Percentiles rank a stretch among this genome's conserved stretches.
Conservation (phyloP, 2,113 vertebrate species). For the Edolisoma coerulescens region DNA sequence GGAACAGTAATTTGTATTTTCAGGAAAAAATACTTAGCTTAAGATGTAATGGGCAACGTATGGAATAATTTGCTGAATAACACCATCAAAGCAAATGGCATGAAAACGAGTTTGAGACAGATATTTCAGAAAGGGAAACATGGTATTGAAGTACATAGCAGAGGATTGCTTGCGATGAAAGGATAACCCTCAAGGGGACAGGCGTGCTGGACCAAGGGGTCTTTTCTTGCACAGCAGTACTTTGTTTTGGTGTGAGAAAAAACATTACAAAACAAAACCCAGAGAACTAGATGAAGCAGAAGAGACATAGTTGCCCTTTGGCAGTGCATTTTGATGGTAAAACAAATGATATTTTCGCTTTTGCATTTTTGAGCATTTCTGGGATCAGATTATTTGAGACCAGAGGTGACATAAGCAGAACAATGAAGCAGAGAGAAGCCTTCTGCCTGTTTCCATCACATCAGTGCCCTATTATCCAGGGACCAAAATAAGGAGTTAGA, state of each 20-base stretch:
- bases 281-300: neutral
- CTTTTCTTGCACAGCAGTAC: neutral
- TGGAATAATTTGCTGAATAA: constrained; percentile 50
- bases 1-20: constrained; percentile 5
- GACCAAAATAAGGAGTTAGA: neutral
- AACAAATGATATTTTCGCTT: neutral
- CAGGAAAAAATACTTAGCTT: neutral
- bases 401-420: constrained; percentile 33
- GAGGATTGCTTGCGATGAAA: neutral
- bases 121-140: constrained; percentile 15
- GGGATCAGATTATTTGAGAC: neutral
- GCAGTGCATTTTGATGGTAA: neutral
- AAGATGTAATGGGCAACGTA: constrained; percentile 31
- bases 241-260: constrained; percentile 4
- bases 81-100: neutral
- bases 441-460: neutral
- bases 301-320: neutral
- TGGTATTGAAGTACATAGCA: constrained; percentile 1
- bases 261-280: neutral
- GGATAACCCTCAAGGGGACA: constrained; percentile 22
- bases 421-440: constrained; percentile 3
- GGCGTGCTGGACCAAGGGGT: neutral
- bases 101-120: neutral
- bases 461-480: neutral
- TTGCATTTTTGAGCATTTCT: neutral